Conservation (phyloP, 1,140 invertebrate genomes). For the Pantala flavescens region DNA sequence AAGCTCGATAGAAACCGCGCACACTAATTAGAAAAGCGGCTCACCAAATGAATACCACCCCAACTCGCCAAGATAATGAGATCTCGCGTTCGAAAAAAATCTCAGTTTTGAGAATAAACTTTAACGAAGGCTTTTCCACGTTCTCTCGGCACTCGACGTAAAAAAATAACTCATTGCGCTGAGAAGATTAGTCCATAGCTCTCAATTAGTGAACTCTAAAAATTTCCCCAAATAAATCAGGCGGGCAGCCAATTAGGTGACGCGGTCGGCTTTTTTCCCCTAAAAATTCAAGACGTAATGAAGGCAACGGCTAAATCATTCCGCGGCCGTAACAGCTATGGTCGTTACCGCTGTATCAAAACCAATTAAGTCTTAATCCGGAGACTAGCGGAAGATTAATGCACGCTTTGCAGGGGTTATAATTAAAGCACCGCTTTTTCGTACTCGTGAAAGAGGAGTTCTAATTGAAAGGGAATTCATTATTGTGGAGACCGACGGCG, state of each 20-base stretch:
- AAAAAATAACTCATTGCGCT: not conserved
- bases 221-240: constrained; percentile 1
- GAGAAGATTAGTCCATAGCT: not conserved
- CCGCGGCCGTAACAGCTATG: not conserved
- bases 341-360: not conserved
- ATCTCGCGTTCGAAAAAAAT: not conserved
- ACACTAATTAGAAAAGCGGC: constrained; percentile 1
- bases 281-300: not conserved
- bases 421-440: not conserved
- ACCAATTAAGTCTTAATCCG: constrained; percentile 7
- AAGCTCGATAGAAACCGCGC: too few relatives aligned
- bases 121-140: not conserved
- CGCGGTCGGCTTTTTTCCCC: not conserved
- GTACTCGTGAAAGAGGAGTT: not conserved
- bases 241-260: not conserved
- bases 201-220: constrained; percentile 7
- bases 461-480: not conserved
- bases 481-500: not conserved
- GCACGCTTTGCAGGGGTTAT: not conserved
- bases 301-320: not conserved
- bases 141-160: not conserved
- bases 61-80: not conserved
- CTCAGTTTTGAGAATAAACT: constrained; percentile 3
- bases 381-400: not conserved
- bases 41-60: not conserved